phyloP scores from a whole-genome alignment of 2,888 invertebrate species.

The Meiosimyza decipiens region DNA sequence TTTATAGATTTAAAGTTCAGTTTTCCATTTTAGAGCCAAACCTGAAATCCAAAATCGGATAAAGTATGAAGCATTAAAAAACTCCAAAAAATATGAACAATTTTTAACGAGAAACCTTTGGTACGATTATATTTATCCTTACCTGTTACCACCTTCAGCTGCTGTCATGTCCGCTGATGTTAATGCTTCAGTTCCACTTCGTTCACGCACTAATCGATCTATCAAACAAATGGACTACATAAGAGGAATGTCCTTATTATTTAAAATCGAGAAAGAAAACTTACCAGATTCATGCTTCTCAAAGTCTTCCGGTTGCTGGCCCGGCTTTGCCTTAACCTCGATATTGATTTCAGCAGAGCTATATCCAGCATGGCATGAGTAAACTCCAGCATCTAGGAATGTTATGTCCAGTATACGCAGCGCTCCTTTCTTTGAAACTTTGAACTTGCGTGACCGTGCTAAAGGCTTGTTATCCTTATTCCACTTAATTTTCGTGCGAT shows the following conservation, averaged over 20 bases:
- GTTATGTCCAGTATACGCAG: conserved; percentile 85
- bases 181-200: conserved; percentile 64
- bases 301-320: conserved; percentile 84
- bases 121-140: conserved; percentile 36
- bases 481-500: conserved; percentile 88
- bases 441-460: conserved; percentile 82
- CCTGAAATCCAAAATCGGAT: too few species aligned
- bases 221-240: background rate
- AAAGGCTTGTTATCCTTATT: conserved; percentile 85
- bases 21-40: too few species aligned
- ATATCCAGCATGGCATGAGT: conserved; percentile 86
- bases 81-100: too few species aligned
- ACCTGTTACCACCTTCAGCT: conserved; percentile 59
- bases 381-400: conserved; percentile 84
- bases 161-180: conserved; percentile 66
- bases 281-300: conserved; percentile 69
- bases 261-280: conserved; percentile 30
- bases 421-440: conserved; percentile 91
- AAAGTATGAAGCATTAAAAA: too few species aligned
- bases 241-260: background rate
- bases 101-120: too few species aligned
- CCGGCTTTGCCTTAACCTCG: conserved; percentile 82
- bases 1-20: too few species aligned
- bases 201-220: conserved; percentile 65
- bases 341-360: conserved; percentile 84